phyloP scores from a whole-genome alignment of 2,888 invertebrate species.

The Embidobia sp. region DNA sequence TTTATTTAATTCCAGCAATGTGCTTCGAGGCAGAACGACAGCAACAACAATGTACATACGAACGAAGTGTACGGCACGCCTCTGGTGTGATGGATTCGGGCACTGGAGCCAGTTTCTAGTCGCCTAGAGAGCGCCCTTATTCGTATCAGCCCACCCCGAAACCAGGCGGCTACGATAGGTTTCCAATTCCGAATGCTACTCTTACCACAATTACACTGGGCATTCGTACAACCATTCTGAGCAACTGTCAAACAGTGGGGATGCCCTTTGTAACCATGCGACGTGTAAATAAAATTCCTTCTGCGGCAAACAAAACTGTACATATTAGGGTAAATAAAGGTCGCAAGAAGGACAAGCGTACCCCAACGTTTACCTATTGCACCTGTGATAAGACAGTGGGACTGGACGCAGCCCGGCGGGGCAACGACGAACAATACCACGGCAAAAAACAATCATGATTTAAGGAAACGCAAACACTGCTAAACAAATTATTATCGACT shows the following conservation, averaged over 20 bases:
- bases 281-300: conserved; percentile 38
- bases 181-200: conserved; percentile 38
- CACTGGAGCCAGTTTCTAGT: conserved; percentile 82
- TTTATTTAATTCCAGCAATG: conserved; percentile 90
- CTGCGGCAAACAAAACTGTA: conserved; percentile 26
- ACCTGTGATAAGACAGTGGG: conserved; percentile 77
- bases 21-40: conserved; percentile 88
- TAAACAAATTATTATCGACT: neutral
- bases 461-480: conserved; percentile 26
- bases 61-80: conserved; percentile 88
- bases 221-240: conserved; percentile 23
- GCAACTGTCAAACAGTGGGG: conserved; percentile 9
- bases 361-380: conserved; percentile 69
- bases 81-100: conserved; percentile 89
- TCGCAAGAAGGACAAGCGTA: conserved; percentile 27
- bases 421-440: conserved; percentile 49
- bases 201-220: conserved; percentile 40
- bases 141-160: conserved; percentile 72
- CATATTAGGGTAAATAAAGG: conserved; percentile 41
- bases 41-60: conserved; percentile 91
- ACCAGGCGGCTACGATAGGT: conserved; percentile 59
- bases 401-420: conserved; percentile 41
- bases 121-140: conserved; percentile 73
- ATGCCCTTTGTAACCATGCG: conserved; percentile 14
- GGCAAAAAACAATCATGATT: conserved; percentile 75